Percentiles rank a stretch among this genome's conserved stretches.
Evolutionary conservation across 2,888 invertebrate genomes (phyloP).

Genomic region (Flabesymbios commensalis): DNA sequence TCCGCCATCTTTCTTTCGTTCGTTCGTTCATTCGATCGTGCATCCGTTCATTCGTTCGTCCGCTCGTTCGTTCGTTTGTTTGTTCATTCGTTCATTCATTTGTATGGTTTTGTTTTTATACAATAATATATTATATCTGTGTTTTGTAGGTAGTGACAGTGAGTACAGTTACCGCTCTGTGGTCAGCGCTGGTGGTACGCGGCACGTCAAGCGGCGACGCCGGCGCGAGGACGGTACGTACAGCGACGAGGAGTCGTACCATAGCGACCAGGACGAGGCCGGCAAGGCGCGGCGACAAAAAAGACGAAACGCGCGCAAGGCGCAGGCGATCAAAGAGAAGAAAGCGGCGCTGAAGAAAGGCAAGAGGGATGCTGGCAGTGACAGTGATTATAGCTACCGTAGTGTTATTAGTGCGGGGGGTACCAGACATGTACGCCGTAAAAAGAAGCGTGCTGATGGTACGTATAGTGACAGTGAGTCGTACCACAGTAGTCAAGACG

Average conservation of each 20-base stretch:
- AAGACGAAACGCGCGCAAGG: conserved; percentile 47
- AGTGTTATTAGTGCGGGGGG: conserved; percentile 56
- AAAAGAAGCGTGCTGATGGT: conserved; percentile 51
- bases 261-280: conserved; percentile 52
- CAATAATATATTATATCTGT: too few relatives aligned
- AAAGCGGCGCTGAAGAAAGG: conserved; percentile 39
- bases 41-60: too few relatives aligned
- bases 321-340: conserved; percentile 19
- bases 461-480: conserved; percentile 53
- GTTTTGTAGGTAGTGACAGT: conserved; percentile 47
- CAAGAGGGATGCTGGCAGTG: conserved; percentile 47
- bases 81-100: too few relatives aligned
- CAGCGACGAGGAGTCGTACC: conserved; percentile 53
- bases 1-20: too few relatives aligned
- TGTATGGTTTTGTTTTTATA: too few relatives aligned
- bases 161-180: conserved; percentile 55
- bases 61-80: too few relatives aligned
- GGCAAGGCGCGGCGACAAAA: conserved; percentile 50
- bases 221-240: conserved; percentile 55
- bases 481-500: conserved; percentile 56
- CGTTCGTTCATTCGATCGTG: too few relatives aligned
- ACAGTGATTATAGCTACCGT: conserved; percentile 57
- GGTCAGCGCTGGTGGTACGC: conserved; percentile 55
- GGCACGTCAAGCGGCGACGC: conserved; percentile 49
- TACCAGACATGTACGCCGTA: conserved; percentile 51